Base-by-base conservation (phyloP, 2,888 invertebrate species). In the Notodonta ziczac region DNA sequence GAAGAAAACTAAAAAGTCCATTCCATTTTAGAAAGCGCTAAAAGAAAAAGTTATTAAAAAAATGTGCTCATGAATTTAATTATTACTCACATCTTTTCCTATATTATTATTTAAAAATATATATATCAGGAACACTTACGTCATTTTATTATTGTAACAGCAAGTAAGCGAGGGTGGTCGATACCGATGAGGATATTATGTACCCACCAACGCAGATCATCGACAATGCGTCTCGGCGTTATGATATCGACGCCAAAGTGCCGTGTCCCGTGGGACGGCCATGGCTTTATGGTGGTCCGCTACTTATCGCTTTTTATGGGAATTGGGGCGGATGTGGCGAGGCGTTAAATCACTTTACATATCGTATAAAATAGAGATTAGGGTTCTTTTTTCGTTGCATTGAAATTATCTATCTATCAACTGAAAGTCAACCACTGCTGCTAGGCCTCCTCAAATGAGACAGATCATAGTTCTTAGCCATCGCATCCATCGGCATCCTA, bases 271-370 rank as follows among this genome's bases (percentile, higher is more conserved):
- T 69, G 80, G 83, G 77, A 81, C 80, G 81, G 81, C 79, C 80
- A 77, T 70, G 80, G 62, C 80, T 86, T 87, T 86, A 87, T 81
- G 82, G 85, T 82, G 80, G 81, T 76, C 81, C 72, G 74, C 72
- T 39, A 82, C 78, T 85, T 86, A 86, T 85, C 82, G 76, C 68
- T 71, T 85, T 89, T 89, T 88, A 89, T 86, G 82, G 75, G 73
- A 50, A 72, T 69, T 66, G 62, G 66, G 68, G 65, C 70, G 70
- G 72, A 73, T 66, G 68, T 63, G 67, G 59, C 60, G 66, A 66
- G 62, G 62, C 64, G 62, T 66, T 71, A 67, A 71, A 76, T 71
- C 76, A 76, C 66, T 46, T n/a, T 46, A 46, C 46, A 46, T 46
- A 46, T n/a, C 46, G 46, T 46, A 46, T 46, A 46, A 46, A n/a